Evolutionary conservation across 2,797 vertebrate genomes (phyloP), one percentile per base, ranked within the genome.

Genomic region (Hippopotamyrus pictus): DNA sequence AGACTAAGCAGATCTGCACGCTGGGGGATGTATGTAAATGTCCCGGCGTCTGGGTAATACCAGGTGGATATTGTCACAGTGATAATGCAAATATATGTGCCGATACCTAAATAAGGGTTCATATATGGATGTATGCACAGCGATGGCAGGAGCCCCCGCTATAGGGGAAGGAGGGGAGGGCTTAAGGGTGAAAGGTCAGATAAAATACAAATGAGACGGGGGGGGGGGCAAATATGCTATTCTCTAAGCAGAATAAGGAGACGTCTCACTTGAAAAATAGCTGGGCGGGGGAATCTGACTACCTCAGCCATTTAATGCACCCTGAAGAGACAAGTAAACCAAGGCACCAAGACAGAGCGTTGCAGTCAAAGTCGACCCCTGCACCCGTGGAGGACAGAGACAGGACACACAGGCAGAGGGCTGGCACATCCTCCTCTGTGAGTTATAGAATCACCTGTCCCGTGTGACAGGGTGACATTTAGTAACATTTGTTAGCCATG

Each of bases 201-300:
- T 0, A 54, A 90, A 76, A 88, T 90, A 90, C 89, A 90, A 88
- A 90, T 90, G 89, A 88, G 86, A 51, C 0, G 69, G 14, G 14
- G 69, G 29, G 73, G 86, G 69, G 29, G 73, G 86, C 9, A 53
- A 82, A 79, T 83, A 73, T 88, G 73, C 51, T 86, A 48, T 65
- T 83, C 53, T 90, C 86, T 19, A 69, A 51, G 41, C 19, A 57
- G 86, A 90, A 90, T 90, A 90, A 33, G 69, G 89, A 88, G 88
- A 90, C 33, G 89, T 88, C 89, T 90, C 22, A 53, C 86, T 90
- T 90, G 86, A 90, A 90, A 90, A 90, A 90, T 90, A 88, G 89
- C 89, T 73, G 17, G 53, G 89, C 4, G 5, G 51, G 89, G 48
- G 22, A 88, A 88, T 90, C 59, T 90, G 89, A 84, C 86, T 90